These are phyloP conservation scores for Amblyteles armatorius DNA, from an alignment of 2,888 invertebrate genomes.

Conservation along the genomic window DNA sequence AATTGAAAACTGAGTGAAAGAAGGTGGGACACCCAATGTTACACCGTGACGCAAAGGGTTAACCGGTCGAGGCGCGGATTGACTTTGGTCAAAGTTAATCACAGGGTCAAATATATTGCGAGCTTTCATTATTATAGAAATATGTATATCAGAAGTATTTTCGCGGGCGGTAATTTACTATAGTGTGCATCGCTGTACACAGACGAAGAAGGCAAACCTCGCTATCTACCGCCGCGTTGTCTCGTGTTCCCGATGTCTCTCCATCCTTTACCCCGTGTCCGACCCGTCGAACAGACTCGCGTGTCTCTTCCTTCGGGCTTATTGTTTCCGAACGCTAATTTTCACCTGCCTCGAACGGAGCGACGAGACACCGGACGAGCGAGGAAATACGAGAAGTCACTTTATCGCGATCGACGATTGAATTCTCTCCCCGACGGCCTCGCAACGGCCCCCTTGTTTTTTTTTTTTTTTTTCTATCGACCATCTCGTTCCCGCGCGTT, in stretches of 20 bases:
- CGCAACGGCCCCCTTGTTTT: background rate
- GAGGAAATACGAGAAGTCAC: slow-evolving; percentile 61
- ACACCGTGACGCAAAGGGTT: no score
- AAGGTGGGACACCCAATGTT: no score
- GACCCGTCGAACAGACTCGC: slow-evolving; percentile 30
- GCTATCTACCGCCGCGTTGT: slow-evolving; percentile 49
- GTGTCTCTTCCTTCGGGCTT: slow-evolving; percentile 42
- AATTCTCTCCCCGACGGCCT: slow-evolving; percentile 52
- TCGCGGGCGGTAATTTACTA: background rate
- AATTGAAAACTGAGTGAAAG: no score
- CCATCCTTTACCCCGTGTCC: slow-evolving; percentile 45
- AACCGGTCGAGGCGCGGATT: background rate
- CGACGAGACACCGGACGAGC: slow-evolving; percentile 53
- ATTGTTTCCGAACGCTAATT: slow-evolving; percentile 61
- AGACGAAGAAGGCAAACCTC: slow-evolving; percentile 27
- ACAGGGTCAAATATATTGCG: no score
- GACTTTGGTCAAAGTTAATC: background rate
- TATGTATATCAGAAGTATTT: background rate
- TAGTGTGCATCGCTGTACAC: slow-evolving; percentile 13
- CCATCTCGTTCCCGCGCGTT: slow-evolving; percentile 3
- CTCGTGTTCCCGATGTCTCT: slow-evolving; percentile 59
- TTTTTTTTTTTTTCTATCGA: slow-evolving; percentile 3
- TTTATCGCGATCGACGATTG: slow-evolving; percentile 64
- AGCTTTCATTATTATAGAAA: no score
- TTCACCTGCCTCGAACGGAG: slow-evolving; percentile 59